These are phyloP conservation scores for Holothuria leucospilota DNA, from an alignment of 53 echinoderm and acorn worm genomes.

Conservation along the genomic window DNA sequence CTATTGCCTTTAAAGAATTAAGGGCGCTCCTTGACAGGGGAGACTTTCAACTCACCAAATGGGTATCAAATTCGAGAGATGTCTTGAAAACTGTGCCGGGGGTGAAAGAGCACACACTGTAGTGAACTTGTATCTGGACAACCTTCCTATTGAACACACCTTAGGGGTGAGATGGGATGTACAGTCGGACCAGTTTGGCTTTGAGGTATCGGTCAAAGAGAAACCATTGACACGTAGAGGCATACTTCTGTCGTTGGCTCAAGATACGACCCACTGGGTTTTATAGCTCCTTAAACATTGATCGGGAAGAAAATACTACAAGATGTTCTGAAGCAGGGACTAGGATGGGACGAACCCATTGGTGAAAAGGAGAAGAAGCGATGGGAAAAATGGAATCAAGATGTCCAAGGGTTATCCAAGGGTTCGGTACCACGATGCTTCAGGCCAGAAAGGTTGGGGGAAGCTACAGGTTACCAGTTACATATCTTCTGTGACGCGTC, in stretches of 20 bases:
- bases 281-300: slow-evolving; percentile 67
- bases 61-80: slow-evolving; percentile 60
- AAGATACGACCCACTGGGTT: slow-evolving; percentile 13
- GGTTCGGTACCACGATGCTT: slow-evolving; percentile 31
- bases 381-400: not conserved
- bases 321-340: slow-evolving; percentile 46
- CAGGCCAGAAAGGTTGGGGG: slow-evolving; percentile 30
- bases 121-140: slow-evolving; percentile 23
- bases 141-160: slow-evolving; percentile 64
- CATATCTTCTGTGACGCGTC: slow-evolving; percentile 71
- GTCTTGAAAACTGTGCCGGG: slow-evolving; percentile 42
- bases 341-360: slow-evolving; percentile 50
- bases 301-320: slow-evolving; percentile 57
- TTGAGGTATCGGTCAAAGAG: too few relatives aligned
- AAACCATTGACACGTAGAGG: too few relatives aligned
- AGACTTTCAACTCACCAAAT: slow-evolving; percentile 68
- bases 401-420: not conserved
- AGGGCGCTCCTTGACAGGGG: slow-evolving; percentile 35
- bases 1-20: too few relatives aligned
- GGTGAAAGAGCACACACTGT: slow-evolving; percentile 60
- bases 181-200: too few relatives aligned
- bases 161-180: slow-evolving; percentile 67
- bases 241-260: too few relatives aligned
- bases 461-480: slow-evolving; percentile 20
- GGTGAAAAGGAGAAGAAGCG: slow-evolving; percentile 1